These are phyloP conservation scores for Ptyas mucosa DNA, from an alignment of 2,113 vertebrate species.

Conservation along the genomic window DNA sequence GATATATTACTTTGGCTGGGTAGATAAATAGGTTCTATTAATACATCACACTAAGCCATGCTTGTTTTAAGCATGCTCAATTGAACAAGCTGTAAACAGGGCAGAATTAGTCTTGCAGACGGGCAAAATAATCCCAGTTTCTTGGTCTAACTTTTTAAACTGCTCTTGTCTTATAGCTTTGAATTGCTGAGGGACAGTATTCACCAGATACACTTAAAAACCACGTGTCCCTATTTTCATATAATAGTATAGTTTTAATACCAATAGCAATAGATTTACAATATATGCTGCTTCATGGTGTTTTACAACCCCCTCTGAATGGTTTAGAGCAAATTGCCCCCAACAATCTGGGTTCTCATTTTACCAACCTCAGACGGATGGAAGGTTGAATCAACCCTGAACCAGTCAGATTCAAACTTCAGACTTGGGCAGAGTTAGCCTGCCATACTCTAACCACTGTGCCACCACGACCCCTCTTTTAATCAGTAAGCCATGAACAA, in stretches of 20 bases:
- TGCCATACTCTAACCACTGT: background rate
- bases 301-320: background rate
- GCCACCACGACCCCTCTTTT: background rate
- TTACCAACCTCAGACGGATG: background rate
- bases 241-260: background rate
- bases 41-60: background rate
- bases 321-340: background rate
- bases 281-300: background rate
- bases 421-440: background rate
- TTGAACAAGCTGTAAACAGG: background rate
- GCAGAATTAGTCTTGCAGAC: background rate
- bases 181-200: background rate
- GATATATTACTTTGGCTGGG: background rate
- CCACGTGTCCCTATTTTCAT: background rate
- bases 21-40: background rate
- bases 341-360: background rate
- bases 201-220: background rate
- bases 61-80: background rate
- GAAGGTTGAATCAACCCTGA: background rate
- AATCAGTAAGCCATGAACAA: background rate
- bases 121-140: background rate
- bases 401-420: background rate
- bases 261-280: background rate
- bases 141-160: background rate
- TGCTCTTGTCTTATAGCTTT: background rate